Evolutionary conservation across 35 echinoderm and acorn worm species (phyloP).

Genomic region (Heliocidaris tuberculata): DNA sequence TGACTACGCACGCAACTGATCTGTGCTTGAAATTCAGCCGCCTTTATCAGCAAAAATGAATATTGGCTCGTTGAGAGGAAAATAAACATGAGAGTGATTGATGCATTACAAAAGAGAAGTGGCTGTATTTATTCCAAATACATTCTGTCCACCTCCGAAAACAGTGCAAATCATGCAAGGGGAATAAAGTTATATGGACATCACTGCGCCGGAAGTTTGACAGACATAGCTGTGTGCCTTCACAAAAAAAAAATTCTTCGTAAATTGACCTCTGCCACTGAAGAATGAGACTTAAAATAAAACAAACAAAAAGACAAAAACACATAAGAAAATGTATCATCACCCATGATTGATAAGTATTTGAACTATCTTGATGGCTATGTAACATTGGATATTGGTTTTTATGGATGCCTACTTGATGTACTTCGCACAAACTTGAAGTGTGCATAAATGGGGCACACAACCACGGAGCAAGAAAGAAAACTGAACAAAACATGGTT

Average conservation of each 20-base stretch:
- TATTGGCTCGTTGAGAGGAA: not conserved
- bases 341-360: slow-evolving; percentile 22
- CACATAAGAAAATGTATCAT: not conserved
- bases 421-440: not conserved
- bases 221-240: slow-evolving; percentile 36
- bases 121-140: not conserved
- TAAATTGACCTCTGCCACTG: slow-evolving; percentile 21
- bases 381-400: not conserved
- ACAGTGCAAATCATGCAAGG: not conserved
- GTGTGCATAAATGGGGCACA: not conserved
- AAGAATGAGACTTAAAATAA: not conserved
- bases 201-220: slow-evolving; percentile 8
- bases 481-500: not conserved
- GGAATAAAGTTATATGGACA: not conserved
- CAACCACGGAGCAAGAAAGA: not conserved
- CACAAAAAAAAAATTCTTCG: not conserved
- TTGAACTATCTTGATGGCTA: not conserved
- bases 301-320: not conserved
- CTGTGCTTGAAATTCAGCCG: not conserved
- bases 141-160: not conserved
- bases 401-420: slow-evolving; percentile 12
- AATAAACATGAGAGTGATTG: not conserved
- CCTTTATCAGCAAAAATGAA: slow-evolving; percentile 3
- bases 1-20: not conserved
- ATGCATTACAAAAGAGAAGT: not conserved